Conservation (phyloP, 2,797 vertebrate species). For the Sarcoramphus papa region DNA sequence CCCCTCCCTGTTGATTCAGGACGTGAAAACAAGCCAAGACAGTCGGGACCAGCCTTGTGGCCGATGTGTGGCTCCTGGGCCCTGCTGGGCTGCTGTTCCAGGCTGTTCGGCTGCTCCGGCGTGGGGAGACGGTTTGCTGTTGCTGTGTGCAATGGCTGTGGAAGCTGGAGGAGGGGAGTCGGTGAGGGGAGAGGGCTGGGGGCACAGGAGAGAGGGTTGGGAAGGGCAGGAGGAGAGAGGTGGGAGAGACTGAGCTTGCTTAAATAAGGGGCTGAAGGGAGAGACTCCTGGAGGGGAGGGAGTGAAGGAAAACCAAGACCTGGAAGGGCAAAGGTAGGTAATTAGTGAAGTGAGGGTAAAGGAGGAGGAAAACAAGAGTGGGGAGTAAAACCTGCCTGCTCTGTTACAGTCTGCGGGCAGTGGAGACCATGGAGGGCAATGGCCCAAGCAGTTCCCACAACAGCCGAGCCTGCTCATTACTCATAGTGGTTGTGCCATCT, state of each 20-base stretch:
- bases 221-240: not conserved
- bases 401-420: not conserved
- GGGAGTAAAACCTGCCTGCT: not conserved
- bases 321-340: not conserved
- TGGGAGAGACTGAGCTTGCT: not conserved
- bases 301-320: not conserved
- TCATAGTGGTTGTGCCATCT: not conserved
- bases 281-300: not conserved
- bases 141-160: not conserved
- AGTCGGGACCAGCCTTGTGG: not conserved
- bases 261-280: not conserved
- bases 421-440: not conserved
- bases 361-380: not conserved
- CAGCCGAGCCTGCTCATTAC: not conserved
- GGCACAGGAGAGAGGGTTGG: not conserved
- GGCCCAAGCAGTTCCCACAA: not conserved
- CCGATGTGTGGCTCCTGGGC: not conserved
- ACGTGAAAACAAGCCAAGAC: not conserved
- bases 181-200: not conserved
- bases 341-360: not conserved
- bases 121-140: not conserved
- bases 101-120: not conserved
- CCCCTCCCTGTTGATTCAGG: not conserved
- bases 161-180: not conserved
- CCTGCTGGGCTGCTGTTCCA: not conserved